These are phyloP conservation scores for Agriopis marginaria DNA, from an alignment of 2,888 invertebrate species.

Conservation along the genomic window DNA sequence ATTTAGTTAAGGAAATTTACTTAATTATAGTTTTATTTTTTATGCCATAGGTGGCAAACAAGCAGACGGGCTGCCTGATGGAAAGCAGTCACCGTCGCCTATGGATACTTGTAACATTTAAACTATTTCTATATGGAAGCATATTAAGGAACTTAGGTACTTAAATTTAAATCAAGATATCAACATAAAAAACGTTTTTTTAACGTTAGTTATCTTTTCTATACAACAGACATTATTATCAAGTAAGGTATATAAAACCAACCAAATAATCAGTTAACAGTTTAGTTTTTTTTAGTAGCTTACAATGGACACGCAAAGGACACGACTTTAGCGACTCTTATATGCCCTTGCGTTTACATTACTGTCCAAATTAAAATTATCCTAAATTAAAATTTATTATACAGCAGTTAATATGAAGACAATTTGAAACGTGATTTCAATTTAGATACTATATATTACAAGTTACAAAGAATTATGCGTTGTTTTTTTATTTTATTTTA, in stretches of 20 bases:
- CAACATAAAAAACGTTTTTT: background rate
- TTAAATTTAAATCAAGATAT: background rate
- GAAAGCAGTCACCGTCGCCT: no score
- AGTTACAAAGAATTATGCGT: background rate
- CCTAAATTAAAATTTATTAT: background rate
- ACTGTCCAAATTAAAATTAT: conserved; percentile 8
- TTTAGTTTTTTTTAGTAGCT: background rate
- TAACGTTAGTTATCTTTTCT: no score
- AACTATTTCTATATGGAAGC: no score
- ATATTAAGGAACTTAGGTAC: no score
- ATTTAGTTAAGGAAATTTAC: no score
- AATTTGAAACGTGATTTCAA: background rate
- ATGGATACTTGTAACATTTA: no score
- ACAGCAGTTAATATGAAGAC: background rate
- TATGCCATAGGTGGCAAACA: no score
- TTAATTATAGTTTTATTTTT: no score
- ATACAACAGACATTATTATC: no score
- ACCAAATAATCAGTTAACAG: background rate
- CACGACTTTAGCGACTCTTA: conserved; percentile 7
- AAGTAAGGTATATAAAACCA: no score
- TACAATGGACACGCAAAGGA: conserved; percentile 4
- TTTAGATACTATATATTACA: background rate
- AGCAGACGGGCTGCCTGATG: no score
- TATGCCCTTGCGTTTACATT: background rate
- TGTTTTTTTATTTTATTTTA: background rate